A percentile compares a stretch with the other conserved stretches of the same genome.
These are phyloP conservation scores for Eulemur rubriventer DNA, from an alignment of 2,797 vertebrate genomes.

Conservation along the genomic window DNA sequence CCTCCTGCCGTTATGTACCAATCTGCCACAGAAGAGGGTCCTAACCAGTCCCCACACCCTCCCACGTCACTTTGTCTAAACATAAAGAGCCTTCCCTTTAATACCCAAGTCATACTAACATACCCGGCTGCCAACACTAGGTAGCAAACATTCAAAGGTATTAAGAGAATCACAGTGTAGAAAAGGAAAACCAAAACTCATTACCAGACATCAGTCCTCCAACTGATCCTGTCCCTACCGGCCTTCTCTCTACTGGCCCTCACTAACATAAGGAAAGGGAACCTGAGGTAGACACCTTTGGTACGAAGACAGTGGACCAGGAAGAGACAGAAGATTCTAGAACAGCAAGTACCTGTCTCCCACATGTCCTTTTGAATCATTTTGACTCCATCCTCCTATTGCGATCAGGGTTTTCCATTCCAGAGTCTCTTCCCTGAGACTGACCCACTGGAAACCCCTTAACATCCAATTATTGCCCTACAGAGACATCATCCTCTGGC, in stretches of 20 bases:
- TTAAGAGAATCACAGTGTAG: neutral
- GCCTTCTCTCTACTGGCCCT: neutral
- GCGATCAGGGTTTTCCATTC: neutral
- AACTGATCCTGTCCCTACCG: accelerated
- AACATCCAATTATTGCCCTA: accelerated
- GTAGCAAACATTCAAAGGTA: neutral
- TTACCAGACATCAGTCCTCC: neutral
- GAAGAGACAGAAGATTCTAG: neutral
- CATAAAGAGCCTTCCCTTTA: neutral
- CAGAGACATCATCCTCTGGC: neutral
- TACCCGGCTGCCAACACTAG: neutral
- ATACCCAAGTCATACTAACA: neutral
- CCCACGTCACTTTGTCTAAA: neutral
- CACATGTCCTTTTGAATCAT: neutral
- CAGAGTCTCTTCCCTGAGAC: neutral
- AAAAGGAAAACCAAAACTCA: neutral
- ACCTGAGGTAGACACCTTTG: accelerated
- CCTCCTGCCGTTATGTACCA: neutral
- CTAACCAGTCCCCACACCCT: neutral
- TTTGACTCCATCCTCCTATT: neutral
- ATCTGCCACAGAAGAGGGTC: neutral
- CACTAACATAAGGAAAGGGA: neutral
- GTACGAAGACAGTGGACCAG: neutral
- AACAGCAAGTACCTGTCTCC: neutral
- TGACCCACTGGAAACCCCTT: neutral